Evolutionary conservation across 2,888 invertebrate genomes (phyloP).

Genomic region (Pollenia angustigena): DNA sequence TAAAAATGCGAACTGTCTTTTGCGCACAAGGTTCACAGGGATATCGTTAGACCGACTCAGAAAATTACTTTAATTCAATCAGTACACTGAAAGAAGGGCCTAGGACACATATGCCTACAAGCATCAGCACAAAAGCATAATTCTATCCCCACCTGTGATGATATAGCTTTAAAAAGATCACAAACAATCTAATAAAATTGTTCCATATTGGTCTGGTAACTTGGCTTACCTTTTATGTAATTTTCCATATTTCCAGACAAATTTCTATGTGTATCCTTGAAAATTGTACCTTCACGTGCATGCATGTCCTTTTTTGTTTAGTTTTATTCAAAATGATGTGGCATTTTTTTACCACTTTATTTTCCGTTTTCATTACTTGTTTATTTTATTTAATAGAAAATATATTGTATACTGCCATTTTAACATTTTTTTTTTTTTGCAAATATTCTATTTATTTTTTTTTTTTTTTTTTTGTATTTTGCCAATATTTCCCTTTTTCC

Average conservation of each 20-base stretch:
- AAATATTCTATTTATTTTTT: too few species aligned
- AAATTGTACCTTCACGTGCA: slow-evolving; percentile 8
- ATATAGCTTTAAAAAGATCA: too few species aligned
- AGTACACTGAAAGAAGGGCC: too few species aligned
- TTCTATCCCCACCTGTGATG: too few species aligned
- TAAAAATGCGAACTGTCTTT: too few species aligned
- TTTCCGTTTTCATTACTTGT: slow-evolving; percentile 56
- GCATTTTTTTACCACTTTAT: slow-evolving; percentile 21
- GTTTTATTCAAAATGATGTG: slow-evolving; percentile 35
- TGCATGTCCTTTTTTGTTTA: slow-evolving; percentile 34
- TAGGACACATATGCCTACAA: too few species aligned
- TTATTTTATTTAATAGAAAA: slow-evolving; percentile 51
- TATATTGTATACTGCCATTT: slow-evolving; percentile 16
- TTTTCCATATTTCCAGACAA: slow-evolving; percentile 13
- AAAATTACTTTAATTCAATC: too few species aligned
- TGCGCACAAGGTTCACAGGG: too few species aligned
- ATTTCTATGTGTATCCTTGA: slow-evolving; percentile 16
- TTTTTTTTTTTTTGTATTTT: not conserved
- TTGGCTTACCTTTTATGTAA: not conserved
- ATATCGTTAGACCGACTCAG: too few species aligned
- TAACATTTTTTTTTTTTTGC: not conserved
- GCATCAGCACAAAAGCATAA: too few species aligned
- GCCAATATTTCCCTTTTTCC: slow-evolving; percentile 24
- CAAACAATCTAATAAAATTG: not conserved
- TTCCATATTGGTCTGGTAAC: not conserved